Base-by-base conservation (phyloP, 2,113 vertebrate species). In the Vulpes lagopus region DNA sequence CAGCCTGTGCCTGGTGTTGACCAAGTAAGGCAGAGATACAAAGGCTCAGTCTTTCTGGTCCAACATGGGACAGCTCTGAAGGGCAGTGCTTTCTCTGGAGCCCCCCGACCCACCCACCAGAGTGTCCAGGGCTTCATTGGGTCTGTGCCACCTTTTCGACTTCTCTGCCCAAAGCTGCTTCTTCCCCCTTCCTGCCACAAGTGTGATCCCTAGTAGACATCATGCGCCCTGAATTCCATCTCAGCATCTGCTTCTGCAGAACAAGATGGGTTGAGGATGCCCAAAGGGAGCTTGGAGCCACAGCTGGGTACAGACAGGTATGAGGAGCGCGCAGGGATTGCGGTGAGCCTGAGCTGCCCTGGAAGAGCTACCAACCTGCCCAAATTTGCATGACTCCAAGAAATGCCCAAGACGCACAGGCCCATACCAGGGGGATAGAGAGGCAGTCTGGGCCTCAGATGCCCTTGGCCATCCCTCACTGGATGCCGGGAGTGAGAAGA, bases 141-240 rank as follows among this genome's bases (percentile, higher is more conserved):
- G 32, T 14, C n/a, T 23, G 4, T 59, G 15, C 38, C 8, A 9
- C 0, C 27, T 25, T 11, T 4, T 25, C 14, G 3, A 9, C 67
- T 35, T 59, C 30, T 27, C 60, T 8, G 19, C 43, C 64, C 73
- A 80, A 17, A 11, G 51, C 11, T 38, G 1, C 16, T 59, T 59
- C 23, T 19, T 17, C 22, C 20, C 14, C 16, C 38, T 35, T 83
- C 57, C 14, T 71, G 76, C 10, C 53, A 9, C 20, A n/a, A 17
- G 4, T 19, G 9, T 5, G 43, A 86, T 57, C 3, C n/a, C 60
- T 73, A 90, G 57, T 23, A 88, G 74, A 82, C 35, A 82, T 3
- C 35, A 25, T 87, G 74, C 23, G 60, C n/a, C 23, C 59, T 59
- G 67, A 2, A 69, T 53, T 82, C 51, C 67, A 60, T 38, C 59